Percentiles rank a stretch among this genome's conserved stretches.
Evolutionary conservation across 2,113 vertebrate genomes (phyloP).

Genomic region (Phoenicopterus ruber): DNA sequence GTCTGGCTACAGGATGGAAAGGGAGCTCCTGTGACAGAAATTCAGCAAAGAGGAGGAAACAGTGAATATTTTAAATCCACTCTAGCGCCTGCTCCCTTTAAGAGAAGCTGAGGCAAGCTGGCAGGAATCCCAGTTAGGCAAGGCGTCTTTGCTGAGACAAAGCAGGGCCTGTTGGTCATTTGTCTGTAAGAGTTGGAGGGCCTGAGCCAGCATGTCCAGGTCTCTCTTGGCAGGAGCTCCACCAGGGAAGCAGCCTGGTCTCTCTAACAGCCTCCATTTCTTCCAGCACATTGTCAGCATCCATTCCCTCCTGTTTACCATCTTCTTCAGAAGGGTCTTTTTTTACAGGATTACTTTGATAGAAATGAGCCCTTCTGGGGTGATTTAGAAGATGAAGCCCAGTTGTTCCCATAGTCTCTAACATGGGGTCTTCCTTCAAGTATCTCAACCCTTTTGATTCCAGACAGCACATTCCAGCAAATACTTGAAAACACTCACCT

Average conservation of each 20-base stretch:
- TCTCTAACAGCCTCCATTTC: not conserved
- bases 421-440: not conserved
- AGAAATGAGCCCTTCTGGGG: not conserved
- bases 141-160: not conserved
- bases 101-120: not conserved
- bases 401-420: not conserved
- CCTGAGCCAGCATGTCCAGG: not conserved
- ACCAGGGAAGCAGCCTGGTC: not conserved
- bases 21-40: not conserved
- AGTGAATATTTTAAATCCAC: not conserved
- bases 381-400: not conserved
- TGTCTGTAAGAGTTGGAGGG: not conserved
- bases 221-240: not conserved
- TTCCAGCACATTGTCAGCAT: not conserved
- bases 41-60: not conserved
- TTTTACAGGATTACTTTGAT: not conserved
- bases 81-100: not conserved
- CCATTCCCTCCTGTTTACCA: not conserved
- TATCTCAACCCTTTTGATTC: not conserved
- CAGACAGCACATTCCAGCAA: not conserved
- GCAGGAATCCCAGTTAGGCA: not conserved
- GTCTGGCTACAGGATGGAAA: not conserved
- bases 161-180: not conserved
- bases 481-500: not conserved
- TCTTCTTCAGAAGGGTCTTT: not conserved